phyloP scores from a whole-genome alignment of 1,140 invertebrate genomes.

The Sycophaga agraensis region DNA sequence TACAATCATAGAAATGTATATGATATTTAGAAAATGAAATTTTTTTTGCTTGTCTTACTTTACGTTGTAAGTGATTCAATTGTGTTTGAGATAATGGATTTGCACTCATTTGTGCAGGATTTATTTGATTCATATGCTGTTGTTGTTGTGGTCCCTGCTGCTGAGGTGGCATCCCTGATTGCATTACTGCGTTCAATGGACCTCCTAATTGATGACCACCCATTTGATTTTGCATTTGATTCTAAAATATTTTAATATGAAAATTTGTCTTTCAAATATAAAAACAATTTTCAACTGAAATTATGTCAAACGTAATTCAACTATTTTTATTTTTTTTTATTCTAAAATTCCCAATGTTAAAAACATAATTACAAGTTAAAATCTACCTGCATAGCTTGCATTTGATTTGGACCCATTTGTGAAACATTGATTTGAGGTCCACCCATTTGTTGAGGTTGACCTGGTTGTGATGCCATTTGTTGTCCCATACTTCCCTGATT shows the following conservation, averaged over 20 bases:
- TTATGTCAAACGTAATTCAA: not conserved
- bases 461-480: conserved; percentile 38
- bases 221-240: conserved; percentile 60
- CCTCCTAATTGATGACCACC: conserved; percentile 47
- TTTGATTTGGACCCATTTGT: conserved; percentile 47
- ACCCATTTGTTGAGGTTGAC: conserved; percentile 21
- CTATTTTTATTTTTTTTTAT: too few relatives aligned
- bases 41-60: conserved; percentile 41
- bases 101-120: conserved; percentile 58
- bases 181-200: conserved; percentile 51
- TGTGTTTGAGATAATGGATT: conserved; percentile 61
- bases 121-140: conserved; percentile 56
- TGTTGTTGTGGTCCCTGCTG: conserved; percentile 55
- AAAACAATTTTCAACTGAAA: not conserved
- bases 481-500: conserved; percentile 48
- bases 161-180: conserved; percentile 49
- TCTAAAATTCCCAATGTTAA: too few relatives aligned
- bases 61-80: conserved; percentile 55
- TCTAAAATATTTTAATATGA: conserved; percentile 31
- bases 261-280: not conserved
- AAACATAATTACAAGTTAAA: too few relatives aligned
- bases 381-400: conserved; percentile 50
- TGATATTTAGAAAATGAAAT: too few relatives aligned
- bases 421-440: conserved; percentile 26
- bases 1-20: too few relatives aligned